Base-by-base conservation (phyloP, 2,113 vertebrate genomes). In the Triplophysa rosa region DNA sequence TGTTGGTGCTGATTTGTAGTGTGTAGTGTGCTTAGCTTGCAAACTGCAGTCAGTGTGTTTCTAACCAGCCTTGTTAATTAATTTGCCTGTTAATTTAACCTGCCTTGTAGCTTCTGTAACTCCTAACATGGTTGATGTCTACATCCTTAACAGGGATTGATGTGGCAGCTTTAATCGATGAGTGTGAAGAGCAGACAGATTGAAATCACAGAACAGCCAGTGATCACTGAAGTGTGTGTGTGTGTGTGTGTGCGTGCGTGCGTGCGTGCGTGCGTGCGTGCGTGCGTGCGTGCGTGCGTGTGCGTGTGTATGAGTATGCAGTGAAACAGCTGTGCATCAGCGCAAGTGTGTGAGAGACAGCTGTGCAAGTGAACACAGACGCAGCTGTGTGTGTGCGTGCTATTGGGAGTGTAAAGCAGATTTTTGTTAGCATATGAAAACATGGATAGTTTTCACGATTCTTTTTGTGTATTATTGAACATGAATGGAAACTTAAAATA, bases 1-100 rank as follows among this genome's bases (percentile, higher is more conserved):
- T 3, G 29, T 54, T 21, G 54, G 67, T 71, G 68, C 2, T 74
- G 19, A 54, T 69, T 73, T 59, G 75, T 59, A 64, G 49, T 10
- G 54, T 63, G 14, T 17, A 17, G 78, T 72, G 26, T 82, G 62
- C 45, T 54, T 65, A 52, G 65, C 19, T 64, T 37, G 29, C 26
- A 78, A 58, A 17, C 81, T 40, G 73, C 78, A 82, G 72, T 82
- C 11, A 21, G 42, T 82, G 4, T 52, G 49, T 23, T 67, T 82
- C 56, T 79, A 84, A 85, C 77, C 77, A 21, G 80, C 54, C 78
- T 63, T 33, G 84, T 76, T 85, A 86, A 88, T 88, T 80, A 85
- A 74, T 52, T 75, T 67, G 47, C 45, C 49, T 78, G 81, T 80
- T 88, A 88, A 89, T 90, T 84, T 84, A 2, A 5, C 86, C 88